Conservation (phyloP, 2,113 vertebrate genomes). For the Syngnathus scovelli region DNA sequence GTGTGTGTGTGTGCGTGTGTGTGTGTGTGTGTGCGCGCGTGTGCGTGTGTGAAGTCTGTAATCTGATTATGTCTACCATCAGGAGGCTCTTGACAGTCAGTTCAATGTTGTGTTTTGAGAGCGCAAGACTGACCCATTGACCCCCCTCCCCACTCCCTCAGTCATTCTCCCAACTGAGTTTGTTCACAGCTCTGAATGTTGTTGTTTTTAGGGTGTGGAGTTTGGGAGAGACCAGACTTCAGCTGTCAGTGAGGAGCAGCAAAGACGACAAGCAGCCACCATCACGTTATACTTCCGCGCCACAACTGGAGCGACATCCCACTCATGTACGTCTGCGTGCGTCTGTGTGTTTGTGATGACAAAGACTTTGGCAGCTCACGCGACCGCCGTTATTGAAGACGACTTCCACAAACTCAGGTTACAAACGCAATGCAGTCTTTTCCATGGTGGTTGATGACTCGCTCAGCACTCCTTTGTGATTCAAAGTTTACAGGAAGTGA, state of each 20-base stretch:
- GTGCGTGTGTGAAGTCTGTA: constrained; percentile 27
- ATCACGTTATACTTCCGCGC: constrained; percentile 30
- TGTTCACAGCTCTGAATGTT: background rate
- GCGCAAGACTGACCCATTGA: background rate
- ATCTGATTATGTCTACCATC: constrained; percentile 64
- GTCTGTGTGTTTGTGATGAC: constrained; percentile 4
- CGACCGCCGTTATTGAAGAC: constrained; percentile 30
- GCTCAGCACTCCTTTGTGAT: constrained; percentile 30
- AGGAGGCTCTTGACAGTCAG: background rate
- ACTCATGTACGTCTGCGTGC: background rate
- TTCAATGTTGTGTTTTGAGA: background rate
- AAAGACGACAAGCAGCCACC: constrained; percentile 42
- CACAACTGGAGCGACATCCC: constrained; percentile 46
- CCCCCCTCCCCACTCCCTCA: background rate
- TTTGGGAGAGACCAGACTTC: constrained; percentile 59
- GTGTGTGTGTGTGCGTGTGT: constrained; percentile 1
- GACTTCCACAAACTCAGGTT: constrained; percentile 2
- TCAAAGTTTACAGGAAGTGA: constrained; percentile 48
- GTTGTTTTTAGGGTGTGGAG: constrained; percentile 62
- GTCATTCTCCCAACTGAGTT: background rate
- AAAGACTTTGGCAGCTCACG: background rate
- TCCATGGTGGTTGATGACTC: constrained; percentile 35
- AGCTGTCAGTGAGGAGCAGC: constrained; percentile 53
- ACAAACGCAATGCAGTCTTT: constrained; percentile 24
- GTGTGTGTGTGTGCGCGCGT: constrained; percentile 21